Conservation (phyloP, 2,113 vertebrate genomes). For the Pangasianodon hypophthalmus region DNA sequence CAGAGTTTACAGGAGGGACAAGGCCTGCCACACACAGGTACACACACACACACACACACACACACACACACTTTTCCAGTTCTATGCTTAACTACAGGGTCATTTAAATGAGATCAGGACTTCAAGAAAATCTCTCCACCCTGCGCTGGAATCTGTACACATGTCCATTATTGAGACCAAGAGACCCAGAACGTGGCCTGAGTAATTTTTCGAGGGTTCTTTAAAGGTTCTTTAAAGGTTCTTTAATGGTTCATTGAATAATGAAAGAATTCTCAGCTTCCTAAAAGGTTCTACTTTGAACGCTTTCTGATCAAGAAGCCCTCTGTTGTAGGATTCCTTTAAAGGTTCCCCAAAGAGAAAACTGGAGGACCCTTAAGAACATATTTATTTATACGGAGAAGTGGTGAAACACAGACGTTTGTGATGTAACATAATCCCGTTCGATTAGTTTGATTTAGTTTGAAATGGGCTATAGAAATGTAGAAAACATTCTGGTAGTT, state of each 20-base stretch:
- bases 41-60: constrained; percentile 9
- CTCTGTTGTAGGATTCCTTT: not conserved
- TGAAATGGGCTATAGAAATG: not conserved
- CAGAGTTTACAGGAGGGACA: constrained; percentile 91
- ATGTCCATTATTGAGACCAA: not conserved
- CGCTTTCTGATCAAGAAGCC: not conserved
- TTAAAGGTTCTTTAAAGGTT: not conserved
- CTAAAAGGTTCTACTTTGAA: not conserved
- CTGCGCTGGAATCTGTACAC: not conserved
- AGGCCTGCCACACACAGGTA: constrained; percentile 75
- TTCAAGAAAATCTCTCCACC: not conserved
- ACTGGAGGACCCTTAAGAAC: not conserved
- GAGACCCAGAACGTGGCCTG: not conserved
- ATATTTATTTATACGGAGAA: not conserved
- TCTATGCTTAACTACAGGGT: not conserved
- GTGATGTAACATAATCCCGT: not conserved
- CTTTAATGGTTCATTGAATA: not conserved
- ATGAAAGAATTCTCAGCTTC: not conserved
- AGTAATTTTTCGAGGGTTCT: not conserved
- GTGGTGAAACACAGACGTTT: not conserved
- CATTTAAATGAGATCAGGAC: not conserved
- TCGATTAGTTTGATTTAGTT: too few relatives aligned
- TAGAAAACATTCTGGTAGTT: not conserved
- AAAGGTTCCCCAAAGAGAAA: not conserved
- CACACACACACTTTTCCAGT: not conserved